These are phyloP conservation scores for Euproctis similis DNA, from an alignment of 2,888 invertebrate species.

Conservation along the genomic window DNA sequence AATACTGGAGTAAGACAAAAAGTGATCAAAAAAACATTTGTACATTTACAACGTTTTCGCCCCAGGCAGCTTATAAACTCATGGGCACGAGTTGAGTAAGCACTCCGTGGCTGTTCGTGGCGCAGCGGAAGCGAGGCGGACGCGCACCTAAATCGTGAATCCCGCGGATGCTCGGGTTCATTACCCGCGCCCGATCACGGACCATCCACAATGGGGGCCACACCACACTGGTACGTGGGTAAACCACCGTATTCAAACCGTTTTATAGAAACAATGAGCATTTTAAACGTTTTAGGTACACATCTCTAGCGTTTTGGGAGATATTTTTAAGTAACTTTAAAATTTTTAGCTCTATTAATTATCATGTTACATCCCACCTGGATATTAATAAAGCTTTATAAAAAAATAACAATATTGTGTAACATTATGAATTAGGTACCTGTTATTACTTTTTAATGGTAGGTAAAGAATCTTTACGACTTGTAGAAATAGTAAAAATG, in stretches of 20 bases:
- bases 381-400: no score
- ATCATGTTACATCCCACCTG: no score
- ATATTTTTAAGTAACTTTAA: no score
- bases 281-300: constrained; percentile 5
- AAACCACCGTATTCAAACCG: constrained; percentile 29
- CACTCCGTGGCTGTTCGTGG: constrained; percentile 16
- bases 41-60: no score
- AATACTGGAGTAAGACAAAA: no score
- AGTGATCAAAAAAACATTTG: constrained; percentile 10
- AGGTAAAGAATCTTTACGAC: no score
- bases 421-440: no score
- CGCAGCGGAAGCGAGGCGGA: constrained; percentile 22
- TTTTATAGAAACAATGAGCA: constrained; percentile 14
- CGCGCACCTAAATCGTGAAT: constrained; percentile 30
- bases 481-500: no score
- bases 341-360: no score
- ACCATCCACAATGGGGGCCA: constrained; percentile 49
- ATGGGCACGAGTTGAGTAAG: constrained; percentile 35
- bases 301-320: no score
- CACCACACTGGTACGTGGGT: constrained; percentile 38
- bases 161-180: constrained; percentile 60
- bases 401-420: no score
- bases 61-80: constrained; percentile 35
- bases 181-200: constrained; percentile 55
- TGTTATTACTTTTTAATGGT: no score